These are phyloP conservation scores for Megatriorchis doriae DNA, from an alignment of 2,113 vertebrate genomes.

Conservation along the genomic window DNA sequence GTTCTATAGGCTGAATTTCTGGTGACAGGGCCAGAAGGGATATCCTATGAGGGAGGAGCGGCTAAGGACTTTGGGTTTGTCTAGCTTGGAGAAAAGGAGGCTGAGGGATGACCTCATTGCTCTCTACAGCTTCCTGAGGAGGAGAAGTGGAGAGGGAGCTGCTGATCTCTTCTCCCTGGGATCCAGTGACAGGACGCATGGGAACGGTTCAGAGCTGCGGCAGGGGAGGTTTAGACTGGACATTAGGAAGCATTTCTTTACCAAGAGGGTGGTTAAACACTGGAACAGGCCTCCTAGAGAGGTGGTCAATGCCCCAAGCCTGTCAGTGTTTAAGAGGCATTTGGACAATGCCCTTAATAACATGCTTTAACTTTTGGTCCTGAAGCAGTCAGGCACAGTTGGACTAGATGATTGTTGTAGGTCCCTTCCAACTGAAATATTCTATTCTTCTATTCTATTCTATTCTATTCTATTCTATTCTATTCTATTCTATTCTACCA, in stretches of 20 bases:
- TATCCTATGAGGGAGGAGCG: background rate
- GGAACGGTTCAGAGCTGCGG: background rate
- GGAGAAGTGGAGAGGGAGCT: background rate
- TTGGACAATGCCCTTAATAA: background rate
- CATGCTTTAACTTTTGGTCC: background rate
- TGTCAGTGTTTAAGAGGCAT: background rate
- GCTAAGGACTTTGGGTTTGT: background rate
- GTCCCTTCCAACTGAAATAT: background rate
- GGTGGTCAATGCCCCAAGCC: rapidly evolving
- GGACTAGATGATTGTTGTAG: background rate
- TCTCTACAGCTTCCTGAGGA: background rate
- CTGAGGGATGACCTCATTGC: background rate
- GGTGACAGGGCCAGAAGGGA: background rate
- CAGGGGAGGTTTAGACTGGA: background rate
- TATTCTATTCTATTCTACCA: background rate
- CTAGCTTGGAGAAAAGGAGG: background rate
- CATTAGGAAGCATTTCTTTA: background rate
- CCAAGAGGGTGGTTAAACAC: background rate
- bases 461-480: background rate
- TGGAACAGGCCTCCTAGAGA: background rate
- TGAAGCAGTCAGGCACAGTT: background rate
- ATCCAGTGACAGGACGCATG: background rate
- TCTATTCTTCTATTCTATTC: background rate
- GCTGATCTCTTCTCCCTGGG: background rate
- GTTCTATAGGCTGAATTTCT: background rate